Percentiles rank a stretch among this genome's conserved stretches.
Conservation (phyloP, 2,113 vertebrate species). For the Cyprinodon brontotheroides region DNA sequence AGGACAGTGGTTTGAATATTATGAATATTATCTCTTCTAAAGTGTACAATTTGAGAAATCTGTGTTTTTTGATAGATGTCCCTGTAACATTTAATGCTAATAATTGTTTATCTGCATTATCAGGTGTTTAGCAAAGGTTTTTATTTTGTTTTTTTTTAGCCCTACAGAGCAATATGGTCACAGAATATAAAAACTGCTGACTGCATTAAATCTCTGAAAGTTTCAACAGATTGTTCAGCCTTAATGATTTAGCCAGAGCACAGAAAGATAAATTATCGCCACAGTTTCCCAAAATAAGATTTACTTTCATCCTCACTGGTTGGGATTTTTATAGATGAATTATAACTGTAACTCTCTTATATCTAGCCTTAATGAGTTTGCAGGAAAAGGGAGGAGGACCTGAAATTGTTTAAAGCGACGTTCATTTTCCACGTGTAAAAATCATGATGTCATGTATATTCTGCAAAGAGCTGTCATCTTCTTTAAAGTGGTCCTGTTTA, state of each 20-base stretch:
- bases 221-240: neutral
- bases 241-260: conserved; percentile 26
- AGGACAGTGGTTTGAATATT: neutral
- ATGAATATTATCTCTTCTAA: neutral
- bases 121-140: neutral
- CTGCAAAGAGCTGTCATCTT: conserved; percentile 38
- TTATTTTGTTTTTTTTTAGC: neutral
- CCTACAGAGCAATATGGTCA: neutral
- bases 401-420: conserved; percentile 47
- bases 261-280: conserved; percentile 28
- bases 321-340: conserved; percentile 22
- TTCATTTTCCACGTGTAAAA: conserved; percentile 59
- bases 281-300: conserved; percentile 23
- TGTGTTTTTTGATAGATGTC: neutral
- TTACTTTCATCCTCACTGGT: conserved; percentile 8
- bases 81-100: neutral
- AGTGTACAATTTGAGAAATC: neutral
- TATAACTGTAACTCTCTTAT: conserved; percentile 16
- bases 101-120: neutral
- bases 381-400: conserved; percentile 48
- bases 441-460: conserved; percentile 65
- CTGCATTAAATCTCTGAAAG: conserved; percentile 12
- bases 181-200: conserved; percentile 2
- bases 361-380: conserved; percentile 15
- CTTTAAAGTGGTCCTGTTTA: conserved; percentile 35